Evolutionary conservation across 1,140 invertebrate genomes (phyloP), one percentile per base, ranked within the genome.

Genomic region (Hydropsyche tenuis): DNA sequence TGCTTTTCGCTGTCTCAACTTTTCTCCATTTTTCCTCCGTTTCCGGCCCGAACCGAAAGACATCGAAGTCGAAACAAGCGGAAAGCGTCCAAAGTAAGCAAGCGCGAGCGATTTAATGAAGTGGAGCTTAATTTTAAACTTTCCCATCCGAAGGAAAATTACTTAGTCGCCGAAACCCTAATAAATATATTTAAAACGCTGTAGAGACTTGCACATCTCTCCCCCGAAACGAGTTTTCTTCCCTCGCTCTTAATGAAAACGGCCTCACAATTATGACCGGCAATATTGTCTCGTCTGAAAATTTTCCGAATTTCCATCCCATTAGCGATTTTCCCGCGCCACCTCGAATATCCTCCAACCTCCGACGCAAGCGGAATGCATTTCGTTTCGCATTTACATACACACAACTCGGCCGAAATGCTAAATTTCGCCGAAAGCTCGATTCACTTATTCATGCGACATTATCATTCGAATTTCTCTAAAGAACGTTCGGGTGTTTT

Each of bases 121-220:
- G 56, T n/a, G 23, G 20, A 60, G 18, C 12, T 60, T 22, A 60
- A 22, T 60, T 60, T 20, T 25, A 60, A 60, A 60, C 56, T 60
- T 60, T 60, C 22, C 23, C 56, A 60, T 60, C 56, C 56, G 56
- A 25, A 23, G 23, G 7, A 22, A 25, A 60, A 25, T 60, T 60
- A 60, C 56, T 25, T 14, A 27, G 56, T 60, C 56, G 56, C 20
- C 56, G 56, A 60, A 60, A 60, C 56, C 56, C 56, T 60, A 60
- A 60, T 60, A 60, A 60, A 25, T 60, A 60, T 60, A 60, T 60
- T 60, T 60, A 25, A 60, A 27, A 60, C 20, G 56, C 9, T 37
- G 30, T 37, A 37, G 30, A 37, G 30, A 9, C 30, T 37, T 9
- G 30, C 30, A 37, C 30, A 9, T 60, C 18, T 25, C 22, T 60